Evolutionary conservation across 2,113 vertebrate genomes (phyloP).

Genomic region (Thamnophis sirtalis): DNA sequence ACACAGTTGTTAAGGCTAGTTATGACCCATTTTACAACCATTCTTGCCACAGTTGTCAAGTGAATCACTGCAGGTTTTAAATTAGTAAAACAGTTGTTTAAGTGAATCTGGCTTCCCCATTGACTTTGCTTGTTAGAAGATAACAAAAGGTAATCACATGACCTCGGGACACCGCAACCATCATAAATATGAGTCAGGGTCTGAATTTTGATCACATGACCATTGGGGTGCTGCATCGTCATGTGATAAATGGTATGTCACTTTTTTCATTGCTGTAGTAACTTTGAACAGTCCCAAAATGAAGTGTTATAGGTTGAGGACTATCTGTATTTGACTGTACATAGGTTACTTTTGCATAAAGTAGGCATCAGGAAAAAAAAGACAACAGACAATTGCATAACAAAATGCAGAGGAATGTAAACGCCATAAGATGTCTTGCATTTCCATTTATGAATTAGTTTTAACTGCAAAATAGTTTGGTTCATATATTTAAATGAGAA

Average conservation of each 20-base stretch:
- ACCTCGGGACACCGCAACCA: not conserved
- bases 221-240: not conserved
- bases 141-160: not conserved
- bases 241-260: not conserved
- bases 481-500: not conserved
- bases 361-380: not conserved
- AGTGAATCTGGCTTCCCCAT: not conserved
- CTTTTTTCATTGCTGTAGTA: not conserved
- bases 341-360: not conserved
- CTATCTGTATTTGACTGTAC: not conserved
- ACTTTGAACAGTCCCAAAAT: not conserved
- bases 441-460: not conserved
- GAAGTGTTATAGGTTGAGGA: not conserved
- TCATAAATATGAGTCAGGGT: not conserved
- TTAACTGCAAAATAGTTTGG: not conserved
- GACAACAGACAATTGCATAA: not conserved
- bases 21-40: not conserved
- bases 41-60: not conserved
- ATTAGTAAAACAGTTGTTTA: not conserved
- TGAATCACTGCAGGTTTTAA: not conserved
- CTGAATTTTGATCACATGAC: not conserved
- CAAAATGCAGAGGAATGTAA: not conserved
- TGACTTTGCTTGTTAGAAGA: not conserved
- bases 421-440: not conserved
- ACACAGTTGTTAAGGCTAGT: not conserved